Percentiles rank a stretch among this genome's conserved stretches.
Conservation (phyloP, 2,888 invertebrate genomes). For the Philereme transversata region DNA sequence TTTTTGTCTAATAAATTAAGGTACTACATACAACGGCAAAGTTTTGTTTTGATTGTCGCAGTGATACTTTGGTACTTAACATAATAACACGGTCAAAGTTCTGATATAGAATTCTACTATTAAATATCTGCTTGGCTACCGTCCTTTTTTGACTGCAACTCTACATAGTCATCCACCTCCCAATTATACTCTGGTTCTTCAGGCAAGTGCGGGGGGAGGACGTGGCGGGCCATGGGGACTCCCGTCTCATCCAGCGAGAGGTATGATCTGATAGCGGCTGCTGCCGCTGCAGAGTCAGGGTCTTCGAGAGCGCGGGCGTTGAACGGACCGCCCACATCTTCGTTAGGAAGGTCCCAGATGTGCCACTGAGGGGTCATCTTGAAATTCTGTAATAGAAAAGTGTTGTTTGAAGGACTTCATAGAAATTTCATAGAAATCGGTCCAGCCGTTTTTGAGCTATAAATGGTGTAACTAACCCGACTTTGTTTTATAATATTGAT, state of each 20-base stretch:
- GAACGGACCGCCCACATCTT: conserved; percentile 85
- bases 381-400: conserved; percentile 73
- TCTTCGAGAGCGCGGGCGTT: conserved; percentile 82
- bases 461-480: too few species aligned
- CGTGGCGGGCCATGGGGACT: conserved; percentile 83
- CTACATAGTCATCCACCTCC: conserved; percentile 88
- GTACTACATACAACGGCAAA: too few species aligned
- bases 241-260: conserved; percentile 85
- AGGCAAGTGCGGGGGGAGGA: conserved; percentile 77
- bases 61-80: too few species aligned
- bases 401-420: neutral
- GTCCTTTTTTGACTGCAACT: conserved; percentile 46
- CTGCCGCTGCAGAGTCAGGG: conserved; percentile 77
- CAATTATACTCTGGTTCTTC: conserved; percentile 84
- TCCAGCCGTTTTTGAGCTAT: too few species aligned
- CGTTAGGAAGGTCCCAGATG: conserved; percentile 76
- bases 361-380: conserved; percentile 83
- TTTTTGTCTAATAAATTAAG: too few species aligned
- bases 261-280: conserved; percentile 83
- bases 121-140: too few species aligned
- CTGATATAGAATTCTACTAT: too few species aligned
- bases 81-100: too few species aligned
- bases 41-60: too few species aligned
- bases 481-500: too few species aligned
- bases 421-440: too few species aligned